A percentile compares a stretch with the other conserved stretches of the same genome.
These are phyloP conservation scores for Elgonia sp. DNA, from an alignment of 2,888 invertebrate species.

Conservation along the genomic window DNA sequence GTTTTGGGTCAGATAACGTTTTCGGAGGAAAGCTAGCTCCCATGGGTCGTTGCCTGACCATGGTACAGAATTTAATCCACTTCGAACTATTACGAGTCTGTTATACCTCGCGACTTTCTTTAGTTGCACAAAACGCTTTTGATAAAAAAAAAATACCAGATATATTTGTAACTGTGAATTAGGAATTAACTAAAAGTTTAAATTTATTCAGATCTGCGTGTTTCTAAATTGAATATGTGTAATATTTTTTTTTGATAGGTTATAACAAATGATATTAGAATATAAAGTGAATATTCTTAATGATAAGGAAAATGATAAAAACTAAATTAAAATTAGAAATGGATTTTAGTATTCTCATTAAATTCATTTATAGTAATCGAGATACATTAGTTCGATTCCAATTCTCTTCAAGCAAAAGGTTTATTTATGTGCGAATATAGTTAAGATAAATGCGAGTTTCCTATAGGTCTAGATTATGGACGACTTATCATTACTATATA, in stretches of 20 bases:
- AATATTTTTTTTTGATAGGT: no score
- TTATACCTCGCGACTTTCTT: constrained; percentile 24
- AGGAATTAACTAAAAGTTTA: no score
- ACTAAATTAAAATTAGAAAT: no score
- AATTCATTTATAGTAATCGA: neutral
- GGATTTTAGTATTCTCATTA: no score
- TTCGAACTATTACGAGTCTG: constrained; percentile 22
- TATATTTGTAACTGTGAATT: no score
- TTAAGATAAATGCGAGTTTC: constrained; percentile 29
- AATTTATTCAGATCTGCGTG: no score
- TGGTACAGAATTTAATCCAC: constrained; percentile 48
- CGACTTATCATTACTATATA: constrained; percentile 19
- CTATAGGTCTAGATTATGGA: constrained; percentile 9
- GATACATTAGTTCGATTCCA: constrained; percentile 24
- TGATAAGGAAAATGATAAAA: no score
- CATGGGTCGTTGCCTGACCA: constrained; percentile 35
- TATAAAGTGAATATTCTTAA: no score
- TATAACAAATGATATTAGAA: no score
- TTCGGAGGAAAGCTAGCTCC: constrained; percentile 35
- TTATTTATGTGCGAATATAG: constrained; percentile 31
- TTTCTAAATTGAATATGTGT: no score
- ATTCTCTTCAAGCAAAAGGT: constrained; percentile 33
- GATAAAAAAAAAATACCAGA: no score
- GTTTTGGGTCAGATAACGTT: constrained; percentile 23
- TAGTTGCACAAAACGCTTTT: neutral